These are phyloP conservation scores for Loris lydekkerianus DNA, from an alignment of 2,797 vertebrate genomes.

Conservation along the genomic window DNA sequence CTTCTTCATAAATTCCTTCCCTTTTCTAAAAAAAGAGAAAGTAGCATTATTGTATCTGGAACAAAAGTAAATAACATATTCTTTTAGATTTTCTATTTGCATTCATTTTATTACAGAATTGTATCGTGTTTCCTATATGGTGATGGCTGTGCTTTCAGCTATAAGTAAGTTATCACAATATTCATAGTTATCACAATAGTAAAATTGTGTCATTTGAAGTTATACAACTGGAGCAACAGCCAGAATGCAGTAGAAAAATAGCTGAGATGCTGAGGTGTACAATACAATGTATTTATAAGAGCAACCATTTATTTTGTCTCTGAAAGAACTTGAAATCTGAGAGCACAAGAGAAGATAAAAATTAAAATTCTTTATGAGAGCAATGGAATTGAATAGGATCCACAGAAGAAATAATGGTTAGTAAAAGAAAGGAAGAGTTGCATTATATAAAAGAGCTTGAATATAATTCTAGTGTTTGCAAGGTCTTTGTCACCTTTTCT, in stretches of 20 bases:
- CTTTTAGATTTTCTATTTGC: constrained; percentile 41
- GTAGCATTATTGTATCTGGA: neutral
- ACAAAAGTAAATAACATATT: constrained; percentile 1
- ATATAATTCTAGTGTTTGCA: rapidly evolving
- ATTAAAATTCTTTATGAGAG: neutral
- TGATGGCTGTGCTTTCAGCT: constrained; percentile 23
- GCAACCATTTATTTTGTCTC: neutral
- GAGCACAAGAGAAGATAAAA: neutral
- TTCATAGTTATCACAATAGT: neutral
- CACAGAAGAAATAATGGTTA: neutral
- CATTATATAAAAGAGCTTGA: neutral
- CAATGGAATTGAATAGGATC: neutral
- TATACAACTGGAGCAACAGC: neutral
- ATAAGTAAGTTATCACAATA: neutral
- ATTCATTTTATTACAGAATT: neutral
- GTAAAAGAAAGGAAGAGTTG: neutral
- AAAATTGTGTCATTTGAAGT: constrained; percentile 23
- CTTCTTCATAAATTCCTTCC: too few relatives aligned
- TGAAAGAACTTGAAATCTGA: neutral
- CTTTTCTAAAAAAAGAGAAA: neutral
- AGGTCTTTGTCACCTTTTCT: constrained; percentile 30
- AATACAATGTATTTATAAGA: neutral
- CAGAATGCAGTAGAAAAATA: neutral
- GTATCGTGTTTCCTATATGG: neutral
- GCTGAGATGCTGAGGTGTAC: neutral